Evolutionary conservation across 2,113 vertebrate genomes (phyloP).

Genomic region (Cheirogaleus medius): DNA sequence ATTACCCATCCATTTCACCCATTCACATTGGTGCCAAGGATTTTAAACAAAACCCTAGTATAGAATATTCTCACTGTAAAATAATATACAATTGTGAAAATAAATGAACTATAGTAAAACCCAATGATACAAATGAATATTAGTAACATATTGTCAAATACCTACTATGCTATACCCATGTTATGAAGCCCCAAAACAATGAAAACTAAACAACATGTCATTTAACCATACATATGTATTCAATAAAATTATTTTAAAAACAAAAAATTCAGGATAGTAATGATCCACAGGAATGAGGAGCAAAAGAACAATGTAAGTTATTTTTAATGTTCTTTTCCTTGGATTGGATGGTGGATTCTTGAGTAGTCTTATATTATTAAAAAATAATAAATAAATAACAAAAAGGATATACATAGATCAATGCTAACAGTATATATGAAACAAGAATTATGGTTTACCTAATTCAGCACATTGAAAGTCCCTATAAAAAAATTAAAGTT

Average conservation of each 20-base stretch:
- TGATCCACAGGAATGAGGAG: neutral
- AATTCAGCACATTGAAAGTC: neutral
- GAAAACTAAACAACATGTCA: neutral
- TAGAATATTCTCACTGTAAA: neutral
- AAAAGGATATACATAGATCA: neutral
- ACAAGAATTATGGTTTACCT: neutral
- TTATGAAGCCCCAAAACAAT: neutral
- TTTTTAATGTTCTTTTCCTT: neutral
- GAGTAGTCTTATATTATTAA: neutral
- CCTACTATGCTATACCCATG: neutral
- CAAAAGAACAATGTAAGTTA: neutral
- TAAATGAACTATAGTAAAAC: conserved; percentile 16
- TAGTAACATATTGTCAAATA: neutral
- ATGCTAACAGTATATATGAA: neutral
- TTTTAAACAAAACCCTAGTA: neutral
- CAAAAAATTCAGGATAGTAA: neutral
- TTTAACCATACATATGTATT: neutral
- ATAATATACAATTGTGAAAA: neutral
- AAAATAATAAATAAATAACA: neutral
- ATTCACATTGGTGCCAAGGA: neutral
- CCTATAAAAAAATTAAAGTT: neutral
- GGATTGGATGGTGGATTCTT: neutral
- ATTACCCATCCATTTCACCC: neutral
- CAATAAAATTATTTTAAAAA: conserved; percentile 1
- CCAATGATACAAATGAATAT: neutral